A percentile compares a stretch with the other conserved stretches of the same genome.
These are phyloP conservation scores for Xanthia togata DNA, from an alignment of 2,888 invertebrate species.

Conservation along the genomic window DNA sequence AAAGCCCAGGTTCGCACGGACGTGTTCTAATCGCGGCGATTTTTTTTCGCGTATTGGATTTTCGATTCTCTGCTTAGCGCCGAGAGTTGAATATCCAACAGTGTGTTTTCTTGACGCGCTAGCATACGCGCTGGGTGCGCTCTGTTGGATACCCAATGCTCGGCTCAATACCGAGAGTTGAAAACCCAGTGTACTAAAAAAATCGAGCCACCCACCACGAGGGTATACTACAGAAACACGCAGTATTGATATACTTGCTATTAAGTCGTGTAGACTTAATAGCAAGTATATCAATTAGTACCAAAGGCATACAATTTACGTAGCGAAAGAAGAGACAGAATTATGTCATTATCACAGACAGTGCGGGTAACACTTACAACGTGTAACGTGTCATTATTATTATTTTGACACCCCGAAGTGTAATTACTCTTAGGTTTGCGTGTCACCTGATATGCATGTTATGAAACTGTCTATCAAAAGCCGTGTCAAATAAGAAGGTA, in stretches of 20 bases:
- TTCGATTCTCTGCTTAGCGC: too few species aligned
- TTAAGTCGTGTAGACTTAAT: too few species aligned
- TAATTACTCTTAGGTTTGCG: slow-evolving; percentile 1
- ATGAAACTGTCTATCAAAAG: slow-evolving; percentile 3
- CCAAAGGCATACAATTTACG: not conserved
- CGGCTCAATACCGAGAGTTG: too few species aligned
- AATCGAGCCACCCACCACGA: not conserved
- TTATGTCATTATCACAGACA: slow-evolving; percentile 13
- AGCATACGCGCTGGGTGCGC: too few species aligned
- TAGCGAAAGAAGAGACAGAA: not conserved
- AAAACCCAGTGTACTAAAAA: too few species aligned
- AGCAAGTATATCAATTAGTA: not conserved
- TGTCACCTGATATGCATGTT: not conserved
- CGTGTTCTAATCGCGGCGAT: too few species aligned
- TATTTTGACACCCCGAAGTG: not conserved
- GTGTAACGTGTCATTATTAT: slow-evolving; percentile 1
- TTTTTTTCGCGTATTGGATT: too few species aligned
- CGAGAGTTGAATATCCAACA: too few species aligned
- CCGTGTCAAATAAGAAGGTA: not conserved
- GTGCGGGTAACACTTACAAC: not conserved
- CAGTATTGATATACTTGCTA: too few species aligned
- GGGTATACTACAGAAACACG: not conserved
- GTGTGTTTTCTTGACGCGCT: too few species aligned
- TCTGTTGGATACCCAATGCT: too few species aligned
- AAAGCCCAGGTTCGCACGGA: too few species aligned